A percentile compares a stretch with the other conserved stretches of the same genome.
phyloP scores from a whole-genome alignment of 2,113 vertebrate species.

The Cynoglossus semilaevis region DNA sequence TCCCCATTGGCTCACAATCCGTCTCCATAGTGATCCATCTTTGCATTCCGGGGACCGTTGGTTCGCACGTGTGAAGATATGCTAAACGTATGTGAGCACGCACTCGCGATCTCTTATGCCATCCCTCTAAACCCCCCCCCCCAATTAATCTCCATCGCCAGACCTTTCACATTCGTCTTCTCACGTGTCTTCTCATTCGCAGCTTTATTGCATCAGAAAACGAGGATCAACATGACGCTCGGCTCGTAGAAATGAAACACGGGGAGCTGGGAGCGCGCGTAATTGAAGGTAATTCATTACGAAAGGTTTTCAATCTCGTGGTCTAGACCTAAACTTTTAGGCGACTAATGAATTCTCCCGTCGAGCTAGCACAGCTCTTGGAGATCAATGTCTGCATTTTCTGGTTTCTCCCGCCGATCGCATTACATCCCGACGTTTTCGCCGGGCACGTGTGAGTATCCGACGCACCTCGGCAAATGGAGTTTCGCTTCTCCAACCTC shows the following conservation, averaged over 20 bases:
- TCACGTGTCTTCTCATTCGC: constrained; percentile 20
- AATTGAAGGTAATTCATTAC: constrained; percentile 53
- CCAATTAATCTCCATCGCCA: constrained; percentile 54
- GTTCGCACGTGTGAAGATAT: constrained; percentile 12
- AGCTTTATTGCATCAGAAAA: constrained; percentile 43
- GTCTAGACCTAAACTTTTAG: constrained; percentile 28
- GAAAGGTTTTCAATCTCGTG: constrained; percentile 25
- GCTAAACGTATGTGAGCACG: neutral
- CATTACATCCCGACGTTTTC: constrained; percentile 51
- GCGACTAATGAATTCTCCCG: constrained; percentile 29
- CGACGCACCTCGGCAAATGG: constrained; percentile 61
- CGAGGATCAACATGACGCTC: constrained; percentile 29
- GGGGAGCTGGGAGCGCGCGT: neutral
- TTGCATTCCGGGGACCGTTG: constrained; percentile 42
- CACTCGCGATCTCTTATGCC: neutral
- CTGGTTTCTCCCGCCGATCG: constrained; percentile 36
- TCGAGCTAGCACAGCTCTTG: constrained; percentile 27
- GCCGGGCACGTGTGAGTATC: constrained; percentile 65
- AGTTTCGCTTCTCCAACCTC: constrained; percentile 59
- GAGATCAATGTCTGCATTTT: constrained; percentile 32
- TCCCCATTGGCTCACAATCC: constrained; percentile 63
- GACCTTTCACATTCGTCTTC: constrained; percentile 40
- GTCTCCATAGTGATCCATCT: constrained; percentile 64
- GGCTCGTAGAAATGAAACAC: constrained; percentile 26
- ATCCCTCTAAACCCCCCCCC: constrained; percentile 32